Evolutionary conservation across 2,888 invertebrate species (phyloP).

Genomic region (Melinopterus prodromus): DNA sequence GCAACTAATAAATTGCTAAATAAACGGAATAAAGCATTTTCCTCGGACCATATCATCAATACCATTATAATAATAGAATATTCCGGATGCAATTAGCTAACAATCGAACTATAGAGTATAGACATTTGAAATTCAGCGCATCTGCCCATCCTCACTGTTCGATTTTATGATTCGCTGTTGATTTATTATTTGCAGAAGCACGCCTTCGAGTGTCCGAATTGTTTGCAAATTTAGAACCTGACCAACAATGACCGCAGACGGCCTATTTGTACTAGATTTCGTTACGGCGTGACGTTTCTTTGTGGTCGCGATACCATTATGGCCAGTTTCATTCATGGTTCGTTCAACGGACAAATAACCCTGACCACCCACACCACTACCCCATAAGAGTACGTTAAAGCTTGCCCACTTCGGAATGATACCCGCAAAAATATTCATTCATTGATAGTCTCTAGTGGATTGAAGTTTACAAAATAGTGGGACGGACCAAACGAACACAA

Average conservation of each 20-base stretch:
- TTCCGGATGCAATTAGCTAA: neutral
- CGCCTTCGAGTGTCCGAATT: neutral
- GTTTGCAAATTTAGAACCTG: neutral
- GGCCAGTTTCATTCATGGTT: neutral
- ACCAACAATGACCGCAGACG: neutral
- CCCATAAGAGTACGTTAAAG: neutral
- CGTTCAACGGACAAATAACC: neutral
- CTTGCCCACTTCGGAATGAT: neutral
- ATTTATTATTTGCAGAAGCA: neutral
- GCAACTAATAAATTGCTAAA: neutral
- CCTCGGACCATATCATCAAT: neutral
- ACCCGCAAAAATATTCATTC: neutral
- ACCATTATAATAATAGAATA: neutral
- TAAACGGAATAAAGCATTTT: neutral
- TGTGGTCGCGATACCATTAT: neutral
- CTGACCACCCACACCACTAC: conserved; percentile 4
- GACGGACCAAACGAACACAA: neutral
- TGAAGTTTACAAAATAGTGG: conserved; percentile 4
- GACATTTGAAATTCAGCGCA: neutral
- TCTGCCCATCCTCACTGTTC: neutral
- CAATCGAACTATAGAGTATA: neutral
- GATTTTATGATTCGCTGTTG: neutral
- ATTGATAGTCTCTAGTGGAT: neutral
- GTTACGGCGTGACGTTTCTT: neutral
- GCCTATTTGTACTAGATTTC: neutral